phyloP scores from a whole-genome alignment of 2,113 vertebrate species.

The Ellobius talpinus region DNA sequence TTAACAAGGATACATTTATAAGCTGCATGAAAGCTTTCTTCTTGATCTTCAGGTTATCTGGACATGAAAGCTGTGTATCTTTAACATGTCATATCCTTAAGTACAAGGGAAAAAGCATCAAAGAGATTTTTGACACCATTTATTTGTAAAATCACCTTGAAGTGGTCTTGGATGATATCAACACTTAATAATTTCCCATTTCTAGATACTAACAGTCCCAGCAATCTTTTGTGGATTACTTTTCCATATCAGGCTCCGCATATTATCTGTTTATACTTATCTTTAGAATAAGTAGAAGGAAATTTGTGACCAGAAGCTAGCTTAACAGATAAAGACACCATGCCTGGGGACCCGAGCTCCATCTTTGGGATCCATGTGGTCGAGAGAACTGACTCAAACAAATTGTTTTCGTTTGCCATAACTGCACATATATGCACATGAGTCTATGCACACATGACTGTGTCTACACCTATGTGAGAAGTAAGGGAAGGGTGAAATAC shows the following conservation, averaged over 20 bases:
- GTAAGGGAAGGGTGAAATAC: too few species aligned
- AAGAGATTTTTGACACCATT: slow-evolving; percentile 18
- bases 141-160: slow-evolving; percentile 56
- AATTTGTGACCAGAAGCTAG: not conserved
- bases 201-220: not conserved
- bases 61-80: not conserved
- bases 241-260: not conserved
- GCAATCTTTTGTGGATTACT: not conserved
- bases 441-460: not conserved
- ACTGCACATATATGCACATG: not conserved
- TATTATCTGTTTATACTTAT: slow-evolving; percentile 19
- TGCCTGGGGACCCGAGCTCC: not conserved
- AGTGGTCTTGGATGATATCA: not conserved
- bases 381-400: not conserved
- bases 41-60: slow-evolving; percentile 48
- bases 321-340: not conserved
- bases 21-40: not conserved
- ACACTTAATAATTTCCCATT: not conserved
- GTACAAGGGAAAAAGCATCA: not conserved
- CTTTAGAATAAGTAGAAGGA: not conserved
- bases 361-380: not conserved
- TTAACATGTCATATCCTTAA: slow-evolving; percentile 12
- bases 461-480: not conserved
- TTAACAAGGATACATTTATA: not conserved
- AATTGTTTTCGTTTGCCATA: not conserved